Conservation (phyloP, 2,797 vertebrate genomes). For the Lutjanus campechanus region DNA sequence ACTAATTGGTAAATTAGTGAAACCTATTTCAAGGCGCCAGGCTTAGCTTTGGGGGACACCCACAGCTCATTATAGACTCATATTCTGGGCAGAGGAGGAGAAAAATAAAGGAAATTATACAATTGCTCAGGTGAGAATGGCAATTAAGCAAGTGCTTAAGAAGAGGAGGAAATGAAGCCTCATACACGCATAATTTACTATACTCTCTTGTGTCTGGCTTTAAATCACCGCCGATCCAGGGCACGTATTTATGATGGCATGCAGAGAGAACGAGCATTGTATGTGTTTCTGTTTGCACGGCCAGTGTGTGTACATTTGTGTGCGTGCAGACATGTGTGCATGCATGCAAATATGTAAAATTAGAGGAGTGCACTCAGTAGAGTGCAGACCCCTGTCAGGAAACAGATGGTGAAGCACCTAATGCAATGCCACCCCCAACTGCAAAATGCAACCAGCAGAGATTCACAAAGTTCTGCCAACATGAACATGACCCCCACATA, state of each 20-base stretch:
- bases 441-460: no score
- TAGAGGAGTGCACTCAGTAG: background rate
- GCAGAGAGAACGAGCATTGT: constrained; percentile 43
- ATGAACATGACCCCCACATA: no score
- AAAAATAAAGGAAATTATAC: constrained; percentile 87
- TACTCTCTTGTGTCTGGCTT: constrained; percentile 82
- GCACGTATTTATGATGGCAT: constrained; percentile 69
- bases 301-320: constrained; percentile 29
- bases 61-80: constrained; percentile 88
- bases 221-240: constrained; percentile 82
- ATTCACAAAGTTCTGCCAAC: no score
- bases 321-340: constrained; percentile 3
- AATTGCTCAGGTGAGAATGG: constrained; percentile 90
- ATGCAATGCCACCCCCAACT: no score
- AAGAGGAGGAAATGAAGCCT: constrained; percentile 85
- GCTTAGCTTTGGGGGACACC: constrained; percentile 86
- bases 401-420: no score
- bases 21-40: constrained; percentile 86
- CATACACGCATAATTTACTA: constrained; percentile 84
- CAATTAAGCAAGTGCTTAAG: constrained; percentile 88
- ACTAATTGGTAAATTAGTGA: constrained; percentile 91
- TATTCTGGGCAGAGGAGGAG: constrained; percentile 86
- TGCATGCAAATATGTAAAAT: constrained; percentile 19
- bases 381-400: no score
- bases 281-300: constrained; percentile 49